These are phyloP conservation scores for Puma concolor DNA, from an alignment of 2,113 vertebrate genomes.

Conservation along the genomic window DNA sequence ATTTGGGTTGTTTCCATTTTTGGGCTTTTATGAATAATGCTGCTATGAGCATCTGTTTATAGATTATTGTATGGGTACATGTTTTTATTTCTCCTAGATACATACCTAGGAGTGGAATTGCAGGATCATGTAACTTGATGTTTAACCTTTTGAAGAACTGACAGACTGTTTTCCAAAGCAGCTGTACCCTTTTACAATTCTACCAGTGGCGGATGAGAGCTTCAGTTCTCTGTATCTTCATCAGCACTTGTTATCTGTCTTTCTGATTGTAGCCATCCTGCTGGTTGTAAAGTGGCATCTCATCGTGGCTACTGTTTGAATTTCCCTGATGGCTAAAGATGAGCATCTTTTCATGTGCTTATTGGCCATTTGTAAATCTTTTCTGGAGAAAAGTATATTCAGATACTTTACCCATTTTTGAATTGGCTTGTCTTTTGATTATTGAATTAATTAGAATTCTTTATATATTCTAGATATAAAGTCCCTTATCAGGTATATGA, in stretches of 20 bases:
- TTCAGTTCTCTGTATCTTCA: not conserved
- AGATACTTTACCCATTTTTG: not conserved
- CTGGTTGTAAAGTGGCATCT: not conserved
- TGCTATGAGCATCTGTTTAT: not conserved
- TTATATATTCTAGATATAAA: not conserved
- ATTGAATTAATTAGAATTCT: not conserved
- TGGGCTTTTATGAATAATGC: not conserved
- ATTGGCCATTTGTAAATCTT: not conserved
- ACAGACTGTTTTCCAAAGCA: not conserved
- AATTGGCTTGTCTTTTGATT: not conserved
- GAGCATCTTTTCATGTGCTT: not conserved
- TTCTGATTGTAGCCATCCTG: not conserved
- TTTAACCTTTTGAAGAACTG: not conserved
- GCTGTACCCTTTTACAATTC: not conserved
- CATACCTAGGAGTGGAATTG: not conserved
- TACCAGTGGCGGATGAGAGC: not conserved
- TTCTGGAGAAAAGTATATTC: not conserved
- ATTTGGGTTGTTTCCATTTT: not conserved
- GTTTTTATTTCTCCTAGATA: not conserved
- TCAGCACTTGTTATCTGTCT: not conserved
- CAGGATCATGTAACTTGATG: not conserved
- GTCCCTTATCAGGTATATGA: not conserved
- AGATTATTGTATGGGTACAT: not conserved
- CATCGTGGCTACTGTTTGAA: not conserved
- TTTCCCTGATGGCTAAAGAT: not conserved